Evolutionary conservation across 2,797 vertebrate genomes (phyloP).

Genomic region (Diplodus sargus): DNA sequence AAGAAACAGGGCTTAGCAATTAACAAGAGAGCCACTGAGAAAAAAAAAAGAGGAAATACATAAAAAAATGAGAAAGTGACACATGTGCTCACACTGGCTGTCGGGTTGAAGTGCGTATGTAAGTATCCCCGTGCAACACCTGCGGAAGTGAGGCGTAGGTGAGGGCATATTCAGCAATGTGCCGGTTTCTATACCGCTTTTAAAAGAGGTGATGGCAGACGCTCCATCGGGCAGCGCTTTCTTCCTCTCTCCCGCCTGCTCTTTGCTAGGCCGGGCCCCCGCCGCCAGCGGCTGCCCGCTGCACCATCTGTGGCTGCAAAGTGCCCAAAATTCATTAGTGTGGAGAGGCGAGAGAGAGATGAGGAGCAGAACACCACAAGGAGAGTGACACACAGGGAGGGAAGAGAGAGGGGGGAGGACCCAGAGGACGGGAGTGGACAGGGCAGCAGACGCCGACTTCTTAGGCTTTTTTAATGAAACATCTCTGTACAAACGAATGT

Average conservation of each 20-base stretch:
- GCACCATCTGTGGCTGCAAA: conserved; percentile 79
- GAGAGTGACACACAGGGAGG: conserved; percentile 47
- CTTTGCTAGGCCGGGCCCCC: conserved; percentile 59
- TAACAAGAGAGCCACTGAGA: conserved; percentile 67
- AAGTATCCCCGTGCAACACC: conserved; percentile 9
- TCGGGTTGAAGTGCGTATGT: conserved; percentile 12
- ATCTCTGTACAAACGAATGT: conserved; percentile 35
- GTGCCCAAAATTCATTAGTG: conserved; percentile 79
- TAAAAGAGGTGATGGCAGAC: conserved; percentile 63
- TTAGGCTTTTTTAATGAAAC: conserved; percentile 63
- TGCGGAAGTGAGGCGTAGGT: conserved; percentile 23
- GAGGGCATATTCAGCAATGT: conserved; percentile 33
- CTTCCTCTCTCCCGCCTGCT: conserved; percentile 23
- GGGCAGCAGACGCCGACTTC: conserved; percentile 37
- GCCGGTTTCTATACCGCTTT: conserved; percentile 42
- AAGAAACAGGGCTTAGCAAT: conserved; percentile 75
- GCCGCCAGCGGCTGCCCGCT: conserved; percentile 69
- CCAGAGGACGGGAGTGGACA: conserved; percentile 18
- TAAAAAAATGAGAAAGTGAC: conserved; percentile 11
- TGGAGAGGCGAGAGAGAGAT: conserved; percentile 58
- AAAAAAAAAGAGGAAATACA: conserved; percentile 20
- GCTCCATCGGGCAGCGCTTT: conserved; percentile 43
- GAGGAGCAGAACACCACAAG: conserved; percentile 55
- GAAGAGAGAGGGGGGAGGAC: conserved; percentile 4
- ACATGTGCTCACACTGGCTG: conserved; percentile 8